phyloP scores from a whole-genome alignment of 2,113 vertebrate genomes.

The Taxidea taxus region DNA sequence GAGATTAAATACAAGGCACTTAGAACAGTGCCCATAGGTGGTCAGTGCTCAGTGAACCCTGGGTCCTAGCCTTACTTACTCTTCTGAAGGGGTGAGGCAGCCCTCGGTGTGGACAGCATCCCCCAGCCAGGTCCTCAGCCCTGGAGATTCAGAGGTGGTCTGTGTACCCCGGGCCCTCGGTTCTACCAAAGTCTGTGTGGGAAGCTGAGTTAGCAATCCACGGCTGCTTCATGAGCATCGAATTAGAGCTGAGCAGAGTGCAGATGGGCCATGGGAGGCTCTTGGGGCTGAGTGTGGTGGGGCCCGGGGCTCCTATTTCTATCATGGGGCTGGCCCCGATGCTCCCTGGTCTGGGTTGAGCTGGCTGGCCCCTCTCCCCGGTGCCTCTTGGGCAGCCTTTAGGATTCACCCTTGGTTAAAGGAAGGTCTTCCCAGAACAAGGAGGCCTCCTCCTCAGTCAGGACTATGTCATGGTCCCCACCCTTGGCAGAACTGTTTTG shows the following conservation, averaged over 20 bases:
- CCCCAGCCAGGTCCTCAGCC: background rate
- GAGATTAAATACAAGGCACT: background rate
- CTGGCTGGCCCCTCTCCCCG: background rate
- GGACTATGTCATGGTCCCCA: background rate
- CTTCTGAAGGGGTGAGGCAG: background rate
- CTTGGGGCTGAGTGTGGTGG: fast-evolving
- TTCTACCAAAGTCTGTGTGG: background rate
- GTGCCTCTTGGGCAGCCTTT: background rate
- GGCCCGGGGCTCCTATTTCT: background rate
- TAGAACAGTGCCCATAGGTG: background rate
- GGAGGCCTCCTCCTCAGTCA: background rate
- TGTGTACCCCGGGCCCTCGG: background rate
- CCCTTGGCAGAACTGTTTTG: background rate
- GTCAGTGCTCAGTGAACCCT: background rate
- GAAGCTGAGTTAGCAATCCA: background rate
- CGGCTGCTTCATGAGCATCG: fast-evolving
- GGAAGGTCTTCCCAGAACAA: background rate
- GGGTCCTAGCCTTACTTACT: too few species aligned
- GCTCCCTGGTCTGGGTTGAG: background rate
- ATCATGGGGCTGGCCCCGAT: too few species aligned
- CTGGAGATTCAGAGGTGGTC: background rate
- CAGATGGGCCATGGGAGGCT: background rate
- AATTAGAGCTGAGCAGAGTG: background rate
- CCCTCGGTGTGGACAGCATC: fast-evolving
- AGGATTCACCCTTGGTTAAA: background rate